These are phyloP conservation scores for Lepisosteus oculatus DNA, from an alignment of 2,113 vertebrate species.

Conservation along the genomic window DNA sequence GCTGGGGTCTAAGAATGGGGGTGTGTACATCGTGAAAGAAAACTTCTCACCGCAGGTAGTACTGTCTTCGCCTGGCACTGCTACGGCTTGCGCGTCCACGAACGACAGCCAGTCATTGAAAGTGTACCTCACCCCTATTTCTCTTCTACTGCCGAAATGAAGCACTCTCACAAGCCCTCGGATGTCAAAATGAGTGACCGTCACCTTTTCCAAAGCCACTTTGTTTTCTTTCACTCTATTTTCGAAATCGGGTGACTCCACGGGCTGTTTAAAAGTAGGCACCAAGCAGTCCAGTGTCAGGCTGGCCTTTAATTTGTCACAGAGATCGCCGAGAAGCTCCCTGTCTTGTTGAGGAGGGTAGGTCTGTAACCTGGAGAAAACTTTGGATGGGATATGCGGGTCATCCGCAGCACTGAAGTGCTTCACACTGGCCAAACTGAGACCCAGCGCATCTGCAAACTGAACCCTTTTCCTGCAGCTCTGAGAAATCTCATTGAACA, in stretches of 20 bases:
- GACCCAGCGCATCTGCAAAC: conserved; percentile 84
- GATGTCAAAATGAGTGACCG: conserved; percentile 52
- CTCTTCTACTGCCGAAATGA: conserved; percentile 27
- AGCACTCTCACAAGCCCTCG: conserved; percentile 64
- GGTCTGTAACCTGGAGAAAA: conserved; percentile 66
- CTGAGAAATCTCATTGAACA: conserved; percentile 30
- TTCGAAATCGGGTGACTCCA: conserved; percentile 30
- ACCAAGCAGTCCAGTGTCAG: conserved; percentile 35
- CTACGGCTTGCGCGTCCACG: conserved; percentile 66
- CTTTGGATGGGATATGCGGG: conserved; percentile 72
- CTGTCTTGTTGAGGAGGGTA: conserved; percentile 50
- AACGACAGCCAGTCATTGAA: conserved; percentile 84
- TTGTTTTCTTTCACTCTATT: conserved; percentile 50
- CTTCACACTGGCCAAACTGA: conserved; percentile 78
- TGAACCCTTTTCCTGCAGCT: conserved; percentile 78
- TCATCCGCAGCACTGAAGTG: conserved; percentile 81
- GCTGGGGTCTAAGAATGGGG: conserved; percentile 56
- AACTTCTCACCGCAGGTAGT: conserved; percentile 51
- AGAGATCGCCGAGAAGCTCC: conserved; percentile 32
- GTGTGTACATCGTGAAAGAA: conserved; percentile 70
- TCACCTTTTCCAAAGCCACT: conserved; percentile 70
- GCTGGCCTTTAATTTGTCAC: conserved; percentile 33
- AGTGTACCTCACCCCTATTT: conserved; percentile 80
- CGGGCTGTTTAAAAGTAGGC: conserved; percentile 48
- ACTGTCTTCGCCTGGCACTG: conserved; percentile 12